Base-by-base conservation (phyloP, 2,888 invertebrate genomes). In the Gortyna flavago region DNA sequence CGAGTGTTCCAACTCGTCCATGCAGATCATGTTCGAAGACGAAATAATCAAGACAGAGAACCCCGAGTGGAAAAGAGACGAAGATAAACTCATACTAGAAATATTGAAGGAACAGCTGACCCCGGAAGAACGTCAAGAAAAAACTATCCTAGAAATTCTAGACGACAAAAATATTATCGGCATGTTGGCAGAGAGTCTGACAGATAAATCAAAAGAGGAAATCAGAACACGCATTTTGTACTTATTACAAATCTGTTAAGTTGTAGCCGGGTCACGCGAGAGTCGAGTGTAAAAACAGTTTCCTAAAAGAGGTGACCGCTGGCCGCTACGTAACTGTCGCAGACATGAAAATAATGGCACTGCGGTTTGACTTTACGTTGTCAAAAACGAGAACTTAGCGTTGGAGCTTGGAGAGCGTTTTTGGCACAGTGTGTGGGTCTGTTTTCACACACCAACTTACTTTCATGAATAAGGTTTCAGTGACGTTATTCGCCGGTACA, bases 11-110 rank as follows among this genome's bases (percentile, higher is more conserved):
- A 89, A 93, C 7, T 84, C 87, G 75, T 92, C 93, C 0, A 91
- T 91, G 89, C 82, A 89, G 29, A 85, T 93, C 0, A 89, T 91
- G 29, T 79, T 79, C 18, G 93, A 93, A 0, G 93, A 94, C 4
- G 75, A 86, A 4, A 54, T 62, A 1, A 59, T 90, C 13, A 91
- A 93, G 85, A 64, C 87, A 0, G 95, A 96, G 80, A 41, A 84
- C 0, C 65, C 85, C 0, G 94, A 95, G 21, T 99, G 98, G 98
- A 98, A 97, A 0, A 96, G 98, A 81, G 98, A 98, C 29, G 98
- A 99, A 91, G 99, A 99, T 92, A 98, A 98, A 95, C 95, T 98
- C 6, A 97, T 99, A 87, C 93, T 99, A 29, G 97, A 98, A 93
- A 97, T 97, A 74, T 97, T 98, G 79, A 98, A 98, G 90, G 95